phyloP scores from a whole-genome alignment of 2,888 invertebrate genomes.

The Eutolmus rufibarbis region DNA sequence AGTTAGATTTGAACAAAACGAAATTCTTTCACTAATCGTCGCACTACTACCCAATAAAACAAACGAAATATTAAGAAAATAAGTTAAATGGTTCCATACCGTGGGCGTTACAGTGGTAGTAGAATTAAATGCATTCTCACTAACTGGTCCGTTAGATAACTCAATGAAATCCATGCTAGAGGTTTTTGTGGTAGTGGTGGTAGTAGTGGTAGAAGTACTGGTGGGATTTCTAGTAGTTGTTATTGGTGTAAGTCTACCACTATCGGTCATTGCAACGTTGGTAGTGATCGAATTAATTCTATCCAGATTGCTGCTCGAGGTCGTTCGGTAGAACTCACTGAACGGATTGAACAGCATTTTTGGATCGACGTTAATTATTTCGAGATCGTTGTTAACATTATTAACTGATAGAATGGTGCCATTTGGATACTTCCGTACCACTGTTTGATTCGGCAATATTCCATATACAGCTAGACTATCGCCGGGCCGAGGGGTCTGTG shows the following conservation, averaged over 20 bases:
- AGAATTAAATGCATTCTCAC: constrained; percentile 16
- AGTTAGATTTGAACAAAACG: neutral
- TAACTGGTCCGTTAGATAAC: constrained; percentile 12
- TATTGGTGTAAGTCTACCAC: constrained; percentile 49
- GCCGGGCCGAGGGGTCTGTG: constrained; percentile 69
- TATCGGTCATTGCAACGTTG: constrained; percentile 48
- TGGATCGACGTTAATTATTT: constrained; percentile 69
- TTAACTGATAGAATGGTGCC: constrained; percentile 77
- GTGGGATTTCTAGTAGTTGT: constrained; percentile 36
- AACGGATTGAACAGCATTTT: constrained; percentile 68
- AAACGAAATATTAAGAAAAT: neutral
- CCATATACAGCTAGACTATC: constrained; percentile 72
- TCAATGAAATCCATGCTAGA: constrained; percentile 21
- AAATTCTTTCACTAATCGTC: neutral
- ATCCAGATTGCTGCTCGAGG: constrained; percentile 46
- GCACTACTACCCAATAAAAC: neutral
- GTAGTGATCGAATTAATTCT: constrained; percentile 43
- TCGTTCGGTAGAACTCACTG: constrained; percentile 52
- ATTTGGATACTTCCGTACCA: constrained; percentile 81
- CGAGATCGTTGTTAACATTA: constrained; percentile 66
- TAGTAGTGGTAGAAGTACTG: neutral
- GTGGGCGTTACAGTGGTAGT: constrained; percentile 16
- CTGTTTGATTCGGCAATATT: constrained; percentile 79
- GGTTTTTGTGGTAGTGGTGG: neutral
- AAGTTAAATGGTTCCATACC: constrained; percentile 30